A percentile compares a stretch with the other conserved stretches of the same genome.
Conservation (phyloP, 2,113 vertebrate species). For the Solenodon paradoxus region DNA sequence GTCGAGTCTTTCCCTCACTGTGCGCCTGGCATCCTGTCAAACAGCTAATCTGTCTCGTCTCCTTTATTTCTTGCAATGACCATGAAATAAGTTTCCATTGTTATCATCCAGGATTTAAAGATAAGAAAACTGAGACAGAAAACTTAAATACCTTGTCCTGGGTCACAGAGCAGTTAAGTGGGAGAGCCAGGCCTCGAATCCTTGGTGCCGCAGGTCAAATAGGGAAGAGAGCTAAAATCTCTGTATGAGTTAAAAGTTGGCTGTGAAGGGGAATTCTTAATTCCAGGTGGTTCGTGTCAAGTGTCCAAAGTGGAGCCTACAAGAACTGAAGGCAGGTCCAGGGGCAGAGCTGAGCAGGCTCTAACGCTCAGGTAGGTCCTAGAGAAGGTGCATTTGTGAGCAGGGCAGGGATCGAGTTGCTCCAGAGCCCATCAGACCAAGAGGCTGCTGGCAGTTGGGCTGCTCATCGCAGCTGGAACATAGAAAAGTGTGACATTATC, state of each 20-base stretch:
- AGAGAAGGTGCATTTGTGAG: neutral
- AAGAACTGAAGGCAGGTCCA: neutral
- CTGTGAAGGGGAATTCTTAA: neutral
- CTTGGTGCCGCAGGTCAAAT: neutral
- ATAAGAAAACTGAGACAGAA: neutral
- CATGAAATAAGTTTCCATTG: neutral
- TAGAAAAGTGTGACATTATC: fast-evolving
- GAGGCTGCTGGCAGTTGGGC: neutral
- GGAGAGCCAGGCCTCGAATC: neutral
- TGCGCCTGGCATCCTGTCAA: neutral
- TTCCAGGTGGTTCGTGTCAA: neutral
- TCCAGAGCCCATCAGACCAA: neutral
- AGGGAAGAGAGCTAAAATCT: neutral
- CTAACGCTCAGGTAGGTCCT: neutral
- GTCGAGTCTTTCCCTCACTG: neutral
- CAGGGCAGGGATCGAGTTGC: neutral
- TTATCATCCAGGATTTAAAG: neutral
- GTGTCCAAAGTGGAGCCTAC: neutral
- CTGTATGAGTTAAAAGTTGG: neutral
- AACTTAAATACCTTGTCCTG: neutral
- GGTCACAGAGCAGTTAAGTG: neutral
- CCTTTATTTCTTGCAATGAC: neutral
- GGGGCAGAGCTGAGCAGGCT: neutral
- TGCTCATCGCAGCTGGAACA: neutral
- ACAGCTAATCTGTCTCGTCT: neutral